Base-by-base conservation (phyloP, 2,113 vertebrate genomes). In the Anas platyrhynchos region DNA sequence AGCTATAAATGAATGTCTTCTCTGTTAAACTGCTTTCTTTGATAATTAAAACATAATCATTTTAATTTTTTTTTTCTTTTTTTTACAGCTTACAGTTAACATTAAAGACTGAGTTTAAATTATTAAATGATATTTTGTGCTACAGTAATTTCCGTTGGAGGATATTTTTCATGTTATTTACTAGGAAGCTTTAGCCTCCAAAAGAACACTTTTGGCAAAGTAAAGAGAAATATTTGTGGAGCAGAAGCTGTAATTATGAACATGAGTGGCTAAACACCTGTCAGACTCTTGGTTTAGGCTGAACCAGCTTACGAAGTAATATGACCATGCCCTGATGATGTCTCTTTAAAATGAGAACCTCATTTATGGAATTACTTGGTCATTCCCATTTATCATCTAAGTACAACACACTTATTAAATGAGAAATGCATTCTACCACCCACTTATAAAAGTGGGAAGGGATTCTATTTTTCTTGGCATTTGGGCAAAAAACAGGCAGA, bases 71-170 rank as follows among this genome's bases (percentile, higher is more conserved):
- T 50, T 13, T 13, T 25, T 50, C 7, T 13, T 25, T 11, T 48
- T 50, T 94, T 86, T 55, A 72, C 46, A 75, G 48, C 3, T 67
- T 91, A 44, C 41, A 62, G 61, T 94, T 86, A 69, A 63, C 65
- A 62, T 88, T 92, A 89, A 79, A 75, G 41, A 86, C 50, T 84
- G 27, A 62, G 14, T 26, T 89, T 93, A 93, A 94, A 95, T 96
- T 92, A 96, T 94, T 93, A 88, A 95, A 91, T 86, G 3, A 52
- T 93, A 81, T 81, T 96, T 91, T 88, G 71, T 91, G n/a, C 52
- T 71, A 44, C 38, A 61, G 59, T 61, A 88, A 89, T 94, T 94
- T 97, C 34, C 41, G 48, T 83, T 61, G 93, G 36, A 63, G 61
- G 32, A 41, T 68, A 72, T 88, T 94, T 96, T 96, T 96, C 67